Conservation (phyloP, 2,888 invertebrate species). For the Parnassius smintheus region DNA sequence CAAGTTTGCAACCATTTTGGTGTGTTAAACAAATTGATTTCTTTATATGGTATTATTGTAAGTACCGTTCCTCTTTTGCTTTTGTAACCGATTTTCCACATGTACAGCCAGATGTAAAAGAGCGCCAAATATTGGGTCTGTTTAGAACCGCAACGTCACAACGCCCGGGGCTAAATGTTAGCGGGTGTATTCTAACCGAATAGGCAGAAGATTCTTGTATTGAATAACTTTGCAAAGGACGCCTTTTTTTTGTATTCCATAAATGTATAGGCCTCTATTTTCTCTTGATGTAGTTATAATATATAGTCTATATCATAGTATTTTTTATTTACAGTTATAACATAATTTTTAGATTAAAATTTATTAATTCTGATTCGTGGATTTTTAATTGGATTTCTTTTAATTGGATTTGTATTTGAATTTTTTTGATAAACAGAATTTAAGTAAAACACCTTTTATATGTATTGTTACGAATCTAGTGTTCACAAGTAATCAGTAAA, state of each 20-base stretch:
- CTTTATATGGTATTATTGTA: slow-evolving; percentile 14
- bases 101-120: slow-evolving; percentile 15
- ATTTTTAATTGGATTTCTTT: no score
- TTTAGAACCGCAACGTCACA: slow-evolving; percentile 34
- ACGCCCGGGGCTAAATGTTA: slow-evolving; percentile 20
- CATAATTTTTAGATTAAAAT: no score
- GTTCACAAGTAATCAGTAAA: background rate
- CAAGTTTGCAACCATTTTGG: no score
- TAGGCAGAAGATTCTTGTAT: slow-evolving; percentile 11
- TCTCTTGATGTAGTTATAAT: no score
- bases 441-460: no score
- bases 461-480: background rate
- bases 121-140: slow-evolving; percentile 32
- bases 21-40: slow-evolving; percentile 28
- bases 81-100: slow-evolving; percentile 2
- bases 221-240: slow-evolving; percentile 8
- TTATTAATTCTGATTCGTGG: no score
- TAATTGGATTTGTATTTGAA: no score
- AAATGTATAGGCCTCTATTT: background rate
- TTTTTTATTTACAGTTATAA: no score
- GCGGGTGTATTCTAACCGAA: slow-evolving; percentile 15
- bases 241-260: background rate
- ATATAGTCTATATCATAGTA: no score
- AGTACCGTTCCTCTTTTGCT: background rate
- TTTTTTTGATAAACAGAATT: no score